Conservation (phyloP, 2,113 vertebrate genomes). For the Amblyopsis rosae region DNA sequence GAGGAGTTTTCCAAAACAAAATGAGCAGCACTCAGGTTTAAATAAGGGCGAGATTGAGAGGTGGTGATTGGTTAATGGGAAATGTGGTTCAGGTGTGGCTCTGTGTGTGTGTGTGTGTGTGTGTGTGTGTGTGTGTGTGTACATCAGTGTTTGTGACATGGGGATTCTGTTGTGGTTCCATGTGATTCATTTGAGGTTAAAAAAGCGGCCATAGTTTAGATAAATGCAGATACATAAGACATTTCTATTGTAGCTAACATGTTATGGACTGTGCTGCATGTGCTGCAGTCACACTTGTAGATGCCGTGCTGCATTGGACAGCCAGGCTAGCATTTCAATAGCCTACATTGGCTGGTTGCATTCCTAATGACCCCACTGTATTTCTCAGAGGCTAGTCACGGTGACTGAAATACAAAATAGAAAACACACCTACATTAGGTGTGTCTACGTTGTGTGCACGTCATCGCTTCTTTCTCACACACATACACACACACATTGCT, state of each 20-base stretch:
- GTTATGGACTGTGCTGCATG: background rate
- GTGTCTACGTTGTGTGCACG: too few relatives aligned
- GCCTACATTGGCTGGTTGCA: slow-evolving; percentile 13
- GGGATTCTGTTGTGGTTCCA: too few relatives aligned
- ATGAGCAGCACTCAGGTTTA: too few relatives aligned
- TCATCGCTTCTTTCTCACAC: background rate
- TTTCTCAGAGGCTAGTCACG: background rate
- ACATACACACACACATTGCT: background rate
- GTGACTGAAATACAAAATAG: background rate
- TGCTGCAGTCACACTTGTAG: background rate
- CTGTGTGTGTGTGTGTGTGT: too few relatives aligned
- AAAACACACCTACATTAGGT: background rate
- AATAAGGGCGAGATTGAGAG: too few relatives aligned
- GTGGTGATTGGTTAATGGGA: too few relatives aligned
- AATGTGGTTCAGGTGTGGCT: too few relatives aligned
- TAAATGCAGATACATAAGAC: background rate
- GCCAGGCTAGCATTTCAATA: slow-evolving; percentile 8
- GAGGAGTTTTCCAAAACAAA: too few relatives aligned
- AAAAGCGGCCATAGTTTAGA: background rate
- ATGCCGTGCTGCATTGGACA: background rate
- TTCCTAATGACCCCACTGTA: slow-evolving; percentile 2
- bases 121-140: too few relatives aligned
- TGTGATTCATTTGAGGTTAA: too few relatives aligned
- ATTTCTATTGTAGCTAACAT: background rate
- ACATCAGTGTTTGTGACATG: too few relatives aligned